Base-by-base conservation (phyloP, 53 echinoderm and acorn worm genomes). In the Pentamera pediparva region DNA sequence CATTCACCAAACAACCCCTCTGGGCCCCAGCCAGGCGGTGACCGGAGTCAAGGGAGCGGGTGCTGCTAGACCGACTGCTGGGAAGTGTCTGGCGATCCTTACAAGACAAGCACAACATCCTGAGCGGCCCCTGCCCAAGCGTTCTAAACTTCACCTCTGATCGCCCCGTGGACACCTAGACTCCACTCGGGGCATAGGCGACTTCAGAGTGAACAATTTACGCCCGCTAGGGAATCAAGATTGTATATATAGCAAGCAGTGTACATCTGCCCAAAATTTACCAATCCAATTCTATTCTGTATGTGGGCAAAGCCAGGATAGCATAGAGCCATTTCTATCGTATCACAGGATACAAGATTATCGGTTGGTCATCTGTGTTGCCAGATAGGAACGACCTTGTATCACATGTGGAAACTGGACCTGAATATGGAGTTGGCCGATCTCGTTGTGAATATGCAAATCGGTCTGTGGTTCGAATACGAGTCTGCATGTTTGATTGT, bases 1-100 rank as follows among this genome's bases (percentile, higher is more conserved):
- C 90, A 90, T 65, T 86, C 89, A 20, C 90, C 95, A 34, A 77
- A 87, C 54, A 94, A 94, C 76, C 95, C 90, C 56, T 84, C 95
- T 45, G 87, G 87, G 59, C 95, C 87, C 18, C 78, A 87, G 33
- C 76, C 82, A 65, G 82, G 85, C 24, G 95, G 95, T 28, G 83
- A 77, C 35, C 77, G 77, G 6, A 85, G 84, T 61, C 90, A 90
- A 59, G 74, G 87, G 10, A 84, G 87, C 19, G 87, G 87, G 21
- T 94, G 95, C 74, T 94, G 95, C 75, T 94, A 93, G 59, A 70
- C 22, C 22, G 54, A 41, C 36, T 54, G 41, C 43, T 15, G 41
- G 6, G 54, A 57, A 9, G 28, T 17, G 17, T 26, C 29, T 12
- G 12, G 29, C 54, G 32, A 27, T 25, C 29, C 17, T 25, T 45